These are phyloP conservation scores for Siniperca knerii DNA, from an alignment of 2,113 vertebrate species.

Conservation along the genomic window DNA sequence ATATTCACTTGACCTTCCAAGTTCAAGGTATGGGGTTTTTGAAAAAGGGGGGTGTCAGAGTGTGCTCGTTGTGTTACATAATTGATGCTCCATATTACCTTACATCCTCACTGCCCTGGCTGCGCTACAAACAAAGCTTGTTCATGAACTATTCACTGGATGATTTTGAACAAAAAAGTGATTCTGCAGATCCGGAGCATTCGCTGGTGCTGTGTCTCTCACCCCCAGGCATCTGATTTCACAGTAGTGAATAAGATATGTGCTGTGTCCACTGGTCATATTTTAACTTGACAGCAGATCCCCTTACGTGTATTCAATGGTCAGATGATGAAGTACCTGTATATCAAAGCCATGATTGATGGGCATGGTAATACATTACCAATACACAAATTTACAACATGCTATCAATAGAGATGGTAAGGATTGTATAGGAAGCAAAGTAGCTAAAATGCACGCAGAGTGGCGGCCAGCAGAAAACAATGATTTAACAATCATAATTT, in stretches of 20 bases:
- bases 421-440: not conserved
- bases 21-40: slow-evolving; percentile 45
- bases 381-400: slow-evolving; percentile 13
- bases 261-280: slow-evolving; percentile 42
- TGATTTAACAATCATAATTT: not conserved
- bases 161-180: slow-evolving; percentile 79
- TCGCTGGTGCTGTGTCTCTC: slow-evolving; percentile 8
- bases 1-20: slow-evolving; percentile 47
- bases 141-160: slow-evolving; percentile 84
- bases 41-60: slow-evolving; percentile 33
- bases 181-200: slow-evolving; percentile 48
- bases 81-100: slow-evolving; percentile 86
- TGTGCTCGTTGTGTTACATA: slow-evolving; percentile 75
- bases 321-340: slow-evolving; percentile 20
- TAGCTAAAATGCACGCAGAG: not conserved
- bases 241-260: slow-evolving; percentile 64
- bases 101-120: slow-evolving; percentile 75
- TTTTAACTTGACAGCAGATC: slow-evolving; percentile 55
- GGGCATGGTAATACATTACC: not conserved
- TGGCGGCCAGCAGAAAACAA: not conserved
- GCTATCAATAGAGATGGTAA: not conserved
- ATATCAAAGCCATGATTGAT: slow-evolving; percentile 10
- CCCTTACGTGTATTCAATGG: slow-evolving; percentile 41
- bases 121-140: slow-evolving; percentile 73
- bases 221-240: slow-evolving; percentile 68